Conservation (phyloP, 2,888 invertebrate species). For the Eilema griseolum region DNA sequence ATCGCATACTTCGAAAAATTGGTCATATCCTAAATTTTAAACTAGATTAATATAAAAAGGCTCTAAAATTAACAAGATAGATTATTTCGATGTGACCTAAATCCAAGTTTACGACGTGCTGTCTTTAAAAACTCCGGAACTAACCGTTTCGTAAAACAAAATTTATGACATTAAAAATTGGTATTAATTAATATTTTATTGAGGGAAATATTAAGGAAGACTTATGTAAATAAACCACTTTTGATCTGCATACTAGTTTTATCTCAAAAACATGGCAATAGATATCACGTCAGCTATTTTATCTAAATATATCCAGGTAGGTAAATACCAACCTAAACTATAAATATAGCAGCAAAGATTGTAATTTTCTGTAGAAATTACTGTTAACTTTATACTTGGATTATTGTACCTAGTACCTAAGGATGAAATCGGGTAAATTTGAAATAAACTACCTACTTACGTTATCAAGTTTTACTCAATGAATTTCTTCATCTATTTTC, state of each 20-base stretch:
- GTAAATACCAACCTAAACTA: too few relatives aligned
- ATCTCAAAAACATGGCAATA: not conserved
- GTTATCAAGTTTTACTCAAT: too few relatives aligned
- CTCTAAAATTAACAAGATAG: constrained; percentile 23
- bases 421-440: too few relatives aligned
- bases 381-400: not conserved
- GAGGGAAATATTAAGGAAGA: constrained; percentile 8
- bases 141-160: constrained; percentile 38
- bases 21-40: not conserved
- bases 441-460: too few relatives aligned
- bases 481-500: too few relatives aligned
- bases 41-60: constrained; percentile 19
- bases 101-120: constrained; percentile 37
- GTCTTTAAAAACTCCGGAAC: constrained; percentile 37
- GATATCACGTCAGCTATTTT: not conserved
- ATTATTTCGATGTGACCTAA: constrained; percentile 35
- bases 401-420: too few relatives aligned
- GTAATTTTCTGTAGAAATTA: not conserved
- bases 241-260: constrained; percentile 1
- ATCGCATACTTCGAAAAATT: not conserved
- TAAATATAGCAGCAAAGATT: too few relatives aligned
- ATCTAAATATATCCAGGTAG: too few relatives aligned
- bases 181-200: constrained; percentile 19
- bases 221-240: constrained; percentile 1
- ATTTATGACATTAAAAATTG: constrained; percentile 34